These are phyloP conservation scores for Perognathus longimembris DNA, from an alignment of 2,113 vertebrate species.

Conservation along the genomic window DNA sequence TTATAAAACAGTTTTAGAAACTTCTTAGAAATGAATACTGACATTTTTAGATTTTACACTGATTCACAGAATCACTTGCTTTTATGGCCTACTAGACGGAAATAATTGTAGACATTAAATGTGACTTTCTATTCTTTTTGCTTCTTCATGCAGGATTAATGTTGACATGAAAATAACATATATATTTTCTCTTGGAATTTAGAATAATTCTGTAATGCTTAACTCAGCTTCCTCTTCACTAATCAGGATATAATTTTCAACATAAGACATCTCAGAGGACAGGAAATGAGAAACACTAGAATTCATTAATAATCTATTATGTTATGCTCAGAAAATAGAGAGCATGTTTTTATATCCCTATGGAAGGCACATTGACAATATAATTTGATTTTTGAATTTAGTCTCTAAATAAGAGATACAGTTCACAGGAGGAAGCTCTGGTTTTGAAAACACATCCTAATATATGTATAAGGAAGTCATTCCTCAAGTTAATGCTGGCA, in stretches of 20 bases:
- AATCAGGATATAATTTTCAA: slow-evolving; percentile 64
- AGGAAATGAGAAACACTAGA: slow-evolving; percentile 49
- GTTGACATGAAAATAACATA: background rate
- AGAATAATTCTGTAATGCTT: slow-evolving; percentile 26
- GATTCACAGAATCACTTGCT: background rate
- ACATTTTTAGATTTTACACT: background rate
- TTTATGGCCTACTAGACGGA: background rate
- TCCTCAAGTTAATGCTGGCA: slow-evolving; percentile 80
- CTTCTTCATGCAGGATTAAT: background rate
- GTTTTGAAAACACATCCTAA: slow-evolving; percentile 74
- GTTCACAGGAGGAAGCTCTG: slow-evolving; percentile 62
- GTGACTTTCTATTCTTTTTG: background rate
- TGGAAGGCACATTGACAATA: slow-evolving; percentile 68
- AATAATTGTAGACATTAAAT: background rate
- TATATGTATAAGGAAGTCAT: slow-evolving; percentile 63
- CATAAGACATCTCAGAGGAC: slow-evolving; percentile 31
- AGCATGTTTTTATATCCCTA: background rate
- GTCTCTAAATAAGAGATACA: slow-evolving; percentile 61
- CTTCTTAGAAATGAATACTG: background rate
- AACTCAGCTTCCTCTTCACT: slow-evolving; percentile 28
- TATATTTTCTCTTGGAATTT: slow-evolving; percentile 20
- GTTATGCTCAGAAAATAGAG: slow-evolving; percentile 29
- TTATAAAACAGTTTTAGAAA: background rate
- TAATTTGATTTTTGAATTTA: slow-evolving; percentile 65
- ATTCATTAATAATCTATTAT: slow-evolving; percentile 49